These are phyloP conservation scores for Hypselothyrea guttata DNA, from an alignment of 2,888 invertebrate species.

Conservation along the genomic window DNA sequence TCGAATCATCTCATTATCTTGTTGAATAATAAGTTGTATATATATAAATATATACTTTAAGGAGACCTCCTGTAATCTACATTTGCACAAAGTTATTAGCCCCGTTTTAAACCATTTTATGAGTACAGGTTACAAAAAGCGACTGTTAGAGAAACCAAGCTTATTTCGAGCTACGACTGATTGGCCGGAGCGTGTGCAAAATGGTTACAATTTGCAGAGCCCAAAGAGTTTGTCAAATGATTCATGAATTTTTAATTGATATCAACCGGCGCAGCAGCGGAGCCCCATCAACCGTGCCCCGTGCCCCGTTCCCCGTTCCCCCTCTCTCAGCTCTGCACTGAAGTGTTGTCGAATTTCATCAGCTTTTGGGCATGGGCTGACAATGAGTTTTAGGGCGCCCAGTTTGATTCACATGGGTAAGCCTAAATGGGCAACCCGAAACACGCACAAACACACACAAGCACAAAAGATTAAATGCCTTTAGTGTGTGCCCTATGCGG, in stretches of 20 bases:
- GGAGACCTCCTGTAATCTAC: no score
- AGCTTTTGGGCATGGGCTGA: slow-evolving; percentile 40
- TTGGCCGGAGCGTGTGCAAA: slow-evolving; percentile 36
- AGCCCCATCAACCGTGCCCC: not conserved
- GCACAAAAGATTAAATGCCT: slow-evolving; percentile 69
- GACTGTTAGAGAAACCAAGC: slow-evolving; percentile 37
- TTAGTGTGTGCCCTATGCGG: slow-evolving; percentile 7
- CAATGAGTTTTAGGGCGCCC: slow-evolving; percentile 52
- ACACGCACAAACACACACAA: slow-evolving; percentile 56
- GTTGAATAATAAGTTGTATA: no score
- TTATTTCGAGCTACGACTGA: slow-evolving; percentile 42
- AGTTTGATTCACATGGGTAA: slow-evolving; percentile 63
- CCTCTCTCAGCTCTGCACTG: not conserved
- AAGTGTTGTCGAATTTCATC: slow-evolving; percentile 60
- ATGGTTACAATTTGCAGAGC: slow-evolving; percentile 47
- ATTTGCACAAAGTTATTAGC: no score
- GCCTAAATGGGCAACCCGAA: slow-evolving; percentile 74
- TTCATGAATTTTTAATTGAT: slow-evolving; percentile 75
- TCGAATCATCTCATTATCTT: no score
- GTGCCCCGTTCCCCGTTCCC: not conserved
- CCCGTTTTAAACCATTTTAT: no score
- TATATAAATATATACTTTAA: no score
- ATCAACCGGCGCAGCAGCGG: slow-evolving; percentile 29
- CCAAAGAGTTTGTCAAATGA: slow-evolving; percentile 75
- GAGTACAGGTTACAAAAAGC: slow-evolving; percentile 13